These are phyloP conservation scores for Cyclophora punctaria DNA, from an alignment of 2,888 invertebrate genomes.

Conservation along the genomic window DNA sequence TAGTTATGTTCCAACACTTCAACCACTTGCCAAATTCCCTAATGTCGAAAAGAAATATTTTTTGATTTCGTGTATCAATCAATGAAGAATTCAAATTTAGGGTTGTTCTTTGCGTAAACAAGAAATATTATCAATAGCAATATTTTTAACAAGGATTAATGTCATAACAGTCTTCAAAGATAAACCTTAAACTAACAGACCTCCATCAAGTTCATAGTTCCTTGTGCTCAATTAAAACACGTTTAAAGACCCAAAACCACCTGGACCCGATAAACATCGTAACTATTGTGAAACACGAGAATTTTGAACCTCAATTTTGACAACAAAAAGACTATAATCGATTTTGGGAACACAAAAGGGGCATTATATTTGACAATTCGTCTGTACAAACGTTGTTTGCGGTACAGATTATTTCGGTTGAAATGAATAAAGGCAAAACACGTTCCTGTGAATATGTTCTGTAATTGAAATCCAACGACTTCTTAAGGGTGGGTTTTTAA, in stretches of 20 bases:
- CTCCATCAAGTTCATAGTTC: constrained; percentile 7
- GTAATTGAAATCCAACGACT: constrained; percentile 68
- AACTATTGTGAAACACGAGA: constrained; percentile 71
- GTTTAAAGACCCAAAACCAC: constrained; percentile 58
- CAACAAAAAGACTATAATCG: constrained; percentile 75
- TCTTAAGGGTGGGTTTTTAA: constrained; percentile 49
- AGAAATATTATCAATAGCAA: too few species aligned
- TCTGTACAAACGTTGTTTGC: constrained; percentile 70
- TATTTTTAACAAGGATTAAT: background rate
- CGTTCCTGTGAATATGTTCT: constrained; percentile 59
- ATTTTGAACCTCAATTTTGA: constrained; percentile 72
- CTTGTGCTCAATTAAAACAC: constrained; percentile 62
- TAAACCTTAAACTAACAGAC: constrained; percentile 20
- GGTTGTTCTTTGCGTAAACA: too few species aligned
- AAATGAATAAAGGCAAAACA: constrained; percentile 74
- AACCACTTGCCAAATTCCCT: too few species aligned
- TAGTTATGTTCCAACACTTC: too few species aligned
- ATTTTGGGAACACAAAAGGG: constrained; percentile 65
- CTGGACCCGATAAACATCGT: constrained; percentile 69
- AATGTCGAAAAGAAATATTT: too few species aligned
- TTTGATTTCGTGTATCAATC: too few species aligned
- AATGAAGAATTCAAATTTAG: too few species aligned
- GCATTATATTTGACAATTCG: constrained; percentile 73
- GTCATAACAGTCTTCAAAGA: background rate
- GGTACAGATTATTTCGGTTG: constrained; percentile 74